These are phyloP conservation scores for Zoanthus gigantus DNA, from an alignment of 92 coral and sea anemone genomes.

Conservation along the genomic window DNA sequence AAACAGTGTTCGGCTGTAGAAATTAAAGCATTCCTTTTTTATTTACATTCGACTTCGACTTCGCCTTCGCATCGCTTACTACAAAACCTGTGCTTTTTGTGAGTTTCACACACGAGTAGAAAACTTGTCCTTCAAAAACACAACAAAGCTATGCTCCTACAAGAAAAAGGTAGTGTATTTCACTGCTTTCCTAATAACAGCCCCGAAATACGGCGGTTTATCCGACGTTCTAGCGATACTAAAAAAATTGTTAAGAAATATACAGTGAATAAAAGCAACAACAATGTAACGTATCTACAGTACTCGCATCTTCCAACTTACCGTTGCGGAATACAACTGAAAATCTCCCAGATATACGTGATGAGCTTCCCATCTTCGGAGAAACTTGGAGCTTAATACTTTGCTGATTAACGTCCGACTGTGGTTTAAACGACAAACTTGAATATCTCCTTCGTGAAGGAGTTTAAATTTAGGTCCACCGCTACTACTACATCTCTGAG, in stretches of 20 bases:
- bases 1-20: background rate
- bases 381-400: constrained; percentile 96
- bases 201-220: constrained; percentile 42
- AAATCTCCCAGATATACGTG: constrained; percentile 93
- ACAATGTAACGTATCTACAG: constrained; percentile 3
- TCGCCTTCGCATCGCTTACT: background rate
- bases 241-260: background rate
- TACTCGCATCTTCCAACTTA: constrained; percentile 52
- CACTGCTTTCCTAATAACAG: constrained; percentile 23
- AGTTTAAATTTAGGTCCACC: constrained; percentile 98
- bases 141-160: background rate
- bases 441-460: constrained; percentile 98
- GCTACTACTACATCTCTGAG: constrained; percentile 87
- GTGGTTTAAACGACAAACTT: constrained; percentile 98
- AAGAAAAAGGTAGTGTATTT: background rate
- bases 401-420: constrained; percentile 96
- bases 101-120: background rate
- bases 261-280: constrained; percentile 25
- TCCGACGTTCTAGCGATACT: constrained; percentile 20
- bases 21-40: background rate
- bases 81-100: background rate
- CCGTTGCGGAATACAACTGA: constrained; percentile 97
- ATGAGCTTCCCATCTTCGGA: constrained; percentile 99
- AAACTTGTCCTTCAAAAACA: background rate
- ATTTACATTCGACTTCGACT: background rate